Conservation (phyloP, 2,113 vertebrate species). For the Rostratula benghalensis region DNA sequence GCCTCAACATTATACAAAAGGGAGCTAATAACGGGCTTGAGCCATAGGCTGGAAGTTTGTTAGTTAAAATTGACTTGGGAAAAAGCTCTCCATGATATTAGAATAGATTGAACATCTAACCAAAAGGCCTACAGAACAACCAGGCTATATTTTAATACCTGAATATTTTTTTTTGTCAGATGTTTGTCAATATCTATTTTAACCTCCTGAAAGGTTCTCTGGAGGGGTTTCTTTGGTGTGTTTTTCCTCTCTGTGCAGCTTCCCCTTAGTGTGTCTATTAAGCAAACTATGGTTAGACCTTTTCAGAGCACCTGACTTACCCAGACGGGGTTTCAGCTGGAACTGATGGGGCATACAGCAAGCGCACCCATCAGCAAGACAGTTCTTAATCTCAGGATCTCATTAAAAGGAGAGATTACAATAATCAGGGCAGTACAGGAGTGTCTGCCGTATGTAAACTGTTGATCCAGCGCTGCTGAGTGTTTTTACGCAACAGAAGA, state of each 20-base stretch:
- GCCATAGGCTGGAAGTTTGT: not conserved
- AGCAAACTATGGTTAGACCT: not conserved
- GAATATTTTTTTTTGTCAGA: not conserved
- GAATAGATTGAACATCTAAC: not conserved
- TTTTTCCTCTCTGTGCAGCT: not conserved
- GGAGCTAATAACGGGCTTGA: not conserved
- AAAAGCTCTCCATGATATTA: not conserved
- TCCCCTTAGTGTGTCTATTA: rapidly evolving
- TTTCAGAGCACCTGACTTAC: not conserved
- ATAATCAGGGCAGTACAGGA: not conserved
- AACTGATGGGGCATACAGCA: not conserved
- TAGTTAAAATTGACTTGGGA: not conserved
- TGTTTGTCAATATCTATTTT: not conserved
- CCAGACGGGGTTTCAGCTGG: rapidly evolving
- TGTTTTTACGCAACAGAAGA: not conserved
- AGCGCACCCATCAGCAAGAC: not conserved
- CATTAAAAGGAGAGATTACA: constrained; percentile 50
- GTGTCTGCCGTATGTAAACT: not conserved
- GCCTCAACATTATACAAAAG: rapidly evolving
- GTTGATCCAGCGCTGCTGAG: not conserved
- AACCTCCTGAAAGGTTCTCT: not conserved
- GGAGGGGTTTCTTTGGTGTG: not conserved
- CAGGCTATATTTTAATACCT: not conserved
- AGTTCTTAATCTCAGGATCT: constrained; percentile 10
- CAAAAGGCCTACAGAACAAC: not conserved